Conservation (phyloP, 2,888 invertebrate genomes). For the Rhagonycha fulva region DNA sequence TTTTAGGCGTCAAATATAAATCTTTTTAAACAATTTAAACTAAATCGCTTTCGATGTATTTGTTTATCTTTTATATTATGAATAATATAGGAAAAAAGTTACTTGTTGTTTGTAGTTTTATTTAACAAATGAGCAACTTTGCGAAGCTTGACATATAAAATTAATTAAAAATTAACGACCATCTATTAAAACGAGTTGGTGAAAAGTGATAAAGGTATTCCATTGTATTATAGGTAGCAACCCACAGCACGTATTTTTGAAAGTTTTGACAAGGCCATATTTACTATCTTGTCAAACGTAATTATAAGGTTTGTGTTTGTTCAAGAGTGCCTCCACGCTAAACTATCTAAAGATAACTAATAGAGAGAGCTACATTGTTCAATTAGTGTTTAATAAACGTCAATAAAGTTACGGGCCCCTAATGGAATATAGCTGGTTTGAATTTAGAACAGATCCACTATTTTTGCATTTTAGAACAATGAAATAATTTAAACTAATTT, state of each 20-base stretch:
- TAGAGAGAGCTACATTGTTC: conserved; percentile 5
- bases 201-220: conserved; percentile 5
- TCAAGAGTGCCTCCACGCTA: background rate
- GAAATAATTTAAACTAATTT: background rate
- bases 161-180: conserved; percentile 12
- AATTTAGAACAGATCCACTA: background rate
- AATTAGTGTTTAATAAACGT: conserved; percentile 19
- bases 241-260: background rate
- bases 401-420: conserved; percentile 8
- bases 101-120: too few relatives aligned
- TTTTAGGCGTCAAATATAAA: too few relatives aligned
- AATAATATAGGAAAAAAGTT: too few relatives aligned
- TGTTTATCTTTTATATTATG: too few relatives aligned
- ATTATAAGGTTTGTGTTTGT: conserved; percentile 1
- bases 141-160: background rate
- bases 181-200: background rate
- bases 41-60: too few relatives aligned
- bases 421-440: conserved; percentile 9
- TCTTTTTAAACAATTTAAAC: too few relatives aligned
- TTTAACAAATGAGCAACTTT: conserved; percentile 11
- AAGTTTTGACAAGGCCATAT: conserved; percentile 33
- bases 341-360: background rate
- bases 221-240: background rate
- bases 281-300: conserved; percentile 33
- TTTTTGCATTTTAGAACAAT: background rate